Evolutionary conservation across 2,797 vertebrate species (phyloP), one percentile per base, ranked within the genome.

Genomic region (Crocidura indochinensis): DNA sequence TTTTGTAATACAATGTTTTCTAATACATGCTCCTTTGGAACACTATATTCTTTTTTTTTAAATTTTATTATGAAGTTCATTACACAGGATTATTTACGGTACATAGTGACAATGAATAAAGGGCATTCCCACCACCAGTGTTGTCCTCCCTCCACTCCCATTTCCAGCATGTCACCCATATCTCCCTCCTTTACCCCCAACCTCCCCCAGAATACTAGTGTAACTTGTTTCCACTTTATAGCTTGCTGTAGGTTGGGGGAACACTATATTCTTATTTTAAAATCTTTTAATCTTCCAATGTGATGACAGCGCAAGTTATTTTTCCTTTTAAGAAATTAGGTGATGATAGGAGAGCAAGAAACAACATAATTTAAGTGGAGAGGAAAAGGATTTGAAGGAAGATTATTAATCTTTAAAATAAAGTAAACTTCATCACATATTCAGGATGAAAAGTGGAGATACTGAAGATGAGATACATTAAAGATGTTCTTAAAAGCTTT

Each of bases 281-380:
- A 17, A 60, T 15, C 56, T 60, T 60, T 84, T 88, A 75, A 87
- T 67, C 79, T 92, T 88, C 56, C 31, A 51, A 27, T 67, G 27
- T 87, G 53, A 88, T 79, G 62, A 49, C 8, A 75, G 26, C 10
- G 76, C 29, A 49, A 8, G n/a, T 15, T 67, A 38, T 84, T 69
- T 74, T 22, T 75, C 47, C 60, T 68, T 90, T 88, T 10, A 90
- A 78, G 67, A 88, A 69, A 88, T 78, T 90, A 93, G 82, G 84
- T 90, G 87, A 87, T 64, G 24, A 82, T 75, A 53, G 71, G 11
- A 87, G 1, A 71, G 10, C 17, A 84, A 44, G 31, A 15, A 69
- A 79, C 29, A 6, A 51, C 12, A 8, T 10, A 72, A 27, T 20
- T 86, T 86, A 20, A 72, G 7, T 60, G 38, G 10, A 29, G 10